A percentile compares a stretch with the other conserved stretches of the same genome.
These are phyloP conservation scores for Dendrolimus punctatus DNA, from an alignment of 1,140 invertebrate species.

Conservation along the genomic window DNA sequence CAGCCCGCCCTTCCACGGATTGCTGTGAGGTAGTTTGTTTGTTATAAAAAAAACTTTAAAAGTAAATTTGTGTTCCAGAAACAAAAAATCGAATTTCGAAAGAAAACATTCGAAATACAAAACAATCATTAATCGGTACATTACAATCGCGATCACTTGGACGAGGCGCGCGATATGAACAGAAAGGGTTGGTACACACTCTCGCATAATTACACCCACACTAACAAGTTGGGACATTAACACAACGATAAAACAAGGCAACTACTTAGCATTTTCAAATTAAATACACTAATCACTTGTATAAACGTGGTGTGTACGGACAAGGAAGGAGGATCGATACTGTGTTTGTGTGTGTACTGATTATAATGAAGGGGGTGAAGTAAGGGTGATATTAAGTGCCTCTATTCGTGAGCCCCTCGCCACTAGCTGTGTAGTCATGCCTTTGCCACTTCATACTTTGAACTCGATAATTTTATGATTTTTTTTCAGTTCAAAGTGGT, in stretches of 20 bases:
- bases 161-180: conserved; percentile 34
- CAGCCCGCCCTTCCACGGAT: no score
- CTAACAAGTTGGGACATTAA: conserved; percentile 33
- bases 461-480: conserved; percentile 48
- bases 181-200: conserved; percentile 57
- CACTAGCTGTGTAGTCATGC: conserved; percentile 50
- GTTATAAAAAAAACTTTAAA: no score
- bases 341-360: conserved; percentile 59
- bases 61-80: neutral
- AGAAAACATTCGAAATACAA: conserved; percentile 8
- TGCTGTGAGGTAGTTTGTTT: no score
- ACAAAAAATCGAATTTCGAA: neutral
- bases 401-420: conserved; percentile 57
- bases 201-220: conserved; percentile 42
- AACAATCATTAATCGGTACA: conserved; percentile 47
- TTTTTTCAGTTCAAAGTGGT: conserved; percentile 2
- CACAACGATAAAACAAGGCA: conserved; percentile 58
- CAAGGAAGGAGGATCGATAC: conserved; percentile 46
- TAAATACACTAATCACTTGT: conserved; percentile 71
- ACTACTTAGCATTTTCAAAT: conserved; percentile 72
- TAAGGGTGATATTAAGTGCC: conserved; percentile 66
- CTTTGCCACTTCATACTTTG: conserved; percentile 57
- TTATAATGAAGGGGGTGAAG: conserved; percentile 64
- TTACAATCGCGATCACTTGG: conserved; percentile 52
- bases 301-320: conserved; percentile 52